These are phyloP conservation scores for Caenorhabditis brenneri DNA, from an alignment of 1,140 invertebrate genomes.

Conservation along the genomic window DNA sequence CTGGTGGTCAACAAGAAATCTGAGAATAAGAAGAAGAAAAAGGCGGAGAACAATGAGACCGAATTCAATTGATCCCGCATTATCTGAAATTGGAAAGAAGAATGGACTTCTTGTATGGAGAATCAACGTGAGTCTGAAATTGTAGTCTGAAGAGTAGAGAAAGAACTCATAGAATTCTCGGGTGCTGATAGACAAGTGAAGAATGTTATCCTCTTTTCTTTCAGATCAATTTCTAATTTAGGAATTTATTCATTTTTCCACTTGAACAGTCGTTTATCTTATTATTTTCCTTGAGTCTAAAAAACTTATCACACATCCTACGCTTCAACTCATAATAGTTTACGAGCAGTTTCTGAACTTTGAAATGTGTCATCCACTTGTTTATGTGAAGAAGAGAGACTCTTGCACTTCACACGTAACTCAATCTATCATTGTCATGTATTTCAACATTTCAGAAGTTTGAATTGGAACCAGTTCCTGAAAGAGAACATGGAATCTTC, in stretches of 20 bases:
- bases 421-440: background rate
- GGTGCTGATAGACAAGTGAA: too few relatives aligned
- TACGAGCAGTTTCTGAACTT: background rate
- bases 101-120: constrained; percentile 68
- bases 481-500: constrained; percentile 84
- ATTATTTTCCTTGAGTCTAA: too few relatives aligned
- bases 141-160: background rate
- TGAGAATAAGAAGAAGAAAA: constrained; percentile 26
- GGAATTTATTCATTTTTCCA: too few relatives aligned
- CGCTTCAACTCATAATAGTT: constrained; percentile 25
- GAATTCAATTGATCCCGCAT: constrained; percentile 53
- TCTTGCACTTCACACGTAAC: background rate
- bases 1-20: constrained; percentile 22
- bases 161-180: too few relatives aligned
- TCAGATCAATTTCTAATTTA: too few relatives aligned
- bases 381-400: background rate
- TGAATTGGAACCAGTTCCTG: constrained; percentile 79
- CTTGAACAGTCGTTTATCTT: too few relatives aligned
- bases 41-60: background rate
- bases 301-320: too few relatives aligned
- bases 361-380: constrained; percentile 39
- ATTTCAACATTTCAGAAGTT: constrained; percentile 77
- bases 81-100: constrained; percentile 63
- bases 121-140: constrained; percentile 60
- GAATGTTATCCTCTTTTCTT: too few relatives aligned